phyloP scores from a whole-genome alignment of 2,888 invertebrate genomes.

The Aspidiotus rigidus region DNA sequence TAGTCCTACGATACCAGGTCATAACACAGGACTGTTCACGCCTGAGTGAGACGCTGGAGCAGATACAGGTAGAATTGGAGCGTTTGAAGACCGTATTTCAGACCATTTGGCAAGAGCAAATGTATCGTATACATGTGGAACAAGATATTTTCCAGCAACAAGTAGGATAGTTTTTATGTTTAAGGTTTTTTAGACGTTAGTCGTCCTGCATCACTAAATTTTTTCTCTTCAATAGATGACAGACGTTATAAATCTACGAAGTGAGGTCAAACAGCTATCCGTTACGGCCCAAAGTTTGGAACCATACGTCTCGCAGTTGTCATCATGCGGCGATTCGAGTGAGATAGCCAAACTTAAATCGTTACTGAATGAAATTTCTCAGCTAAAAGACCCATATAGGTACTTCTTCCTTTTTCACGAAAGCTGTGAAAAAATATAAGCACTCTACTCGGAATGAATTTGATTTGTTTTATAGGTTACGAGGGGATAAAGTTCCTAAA shows the following conservation, averaged over 20 bases:
- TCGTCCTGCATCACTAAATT: neutral
- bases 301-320: conserved; percentile 49
- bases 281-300: conserved; percentile 55
- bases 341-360: conserved; percentile 39
- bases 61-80: conserved; percentile 54
- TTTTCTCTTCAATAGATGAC: conserved; percentile 47
- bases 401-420: neutral
- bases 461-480: neutral
- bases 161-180: conserved; percentile 40
- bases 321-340: conserved; percentile 38
- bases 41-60: conserved; percentile 53
- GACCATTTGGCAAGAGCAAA: conserved; percentile 61
- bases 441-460: neutral
- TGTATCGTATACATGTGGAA: conserved; percentile 60
- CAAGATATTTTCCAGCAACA: conserved; percentile 57
- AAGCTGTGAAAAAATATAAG: neutral
- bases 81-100: conserved; percentile 53
- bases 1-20: conserved; percentile 40
- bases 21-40: conserved; percentile 49
- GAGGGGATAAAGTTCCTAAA: conserved; percentile 20
- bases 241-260: conserved; percentile 55
- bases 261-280: conserved; percentile 56
- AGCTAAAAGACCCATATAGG: conserved; percentile 36
- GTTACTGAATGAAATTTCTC: conserved; percentile 35
- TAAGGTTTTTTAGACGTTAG: neutral